Conservation (phyloP, 1,140 invertebrate species). For the Thalassaphorura encarpata region DNA sequence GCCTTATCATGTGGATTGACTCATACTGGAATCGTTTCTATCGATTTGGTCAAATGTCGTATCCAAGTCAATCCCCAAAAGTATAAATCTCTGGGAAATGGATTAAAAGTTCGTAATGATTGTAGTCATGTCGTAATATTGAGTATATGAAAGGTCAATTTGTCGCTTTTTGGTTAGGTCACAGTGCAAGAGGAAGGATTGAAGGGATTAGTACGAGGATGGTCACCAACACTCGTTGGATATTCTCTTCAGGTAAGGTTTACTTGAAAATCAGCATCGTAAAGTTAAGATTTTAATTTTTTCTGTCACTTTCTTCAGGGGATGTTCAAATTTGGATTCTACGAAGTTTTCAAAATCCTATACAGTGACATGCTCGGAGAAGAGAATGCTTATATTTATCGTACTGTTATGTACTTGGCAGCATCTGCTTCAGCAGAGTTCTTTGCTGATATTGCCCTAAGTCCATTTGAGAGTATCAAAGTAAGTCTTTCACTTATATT, state of each 20-base stretch:
- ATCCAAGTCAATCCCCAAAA: slow-evolving; percentile 53
- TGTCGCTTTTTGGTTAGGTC: slow-evolving; percentile 31
- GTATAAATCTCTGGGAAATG: slow-evolving; percentile 45
- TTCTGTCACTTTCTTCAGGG: slow-evolving; percentile 43
- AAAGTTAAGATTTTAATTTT: background rate
- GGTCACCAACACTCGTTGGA: slow-evolving; percentile 59
- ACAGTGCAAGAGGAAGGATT: slow-evolving; percentile 49
- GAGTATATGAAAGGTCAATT: background rate
- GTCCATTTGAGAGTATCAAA: slow-evolving; percentile 55
- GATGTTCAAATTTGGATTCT: slow-evolving; percentile 74
- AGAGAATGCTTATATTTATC: slow-evolving; percentile 48
- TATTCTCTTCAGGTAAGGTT: slow-evolving; percentile 50
- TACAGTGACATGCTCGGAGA: slow-evolving; percentile 48
- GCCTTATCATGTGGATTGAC: slow-evolving; percentile 61
- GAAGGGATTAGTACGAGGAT: slow-evolving; percentile 49
- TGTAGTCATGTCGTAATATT: slow-evolving; percentile 32
- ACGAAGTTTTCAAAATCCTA: slow-evolving; percentile 59
- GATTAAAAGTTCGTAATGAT: no score
- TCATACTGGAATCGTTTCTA: slow-evolving; percentile 52
- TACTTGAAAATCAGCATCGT: no score
- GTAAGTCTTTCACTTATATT: slow-evolving; percentile 40
- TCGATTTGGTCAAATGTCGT: slow-evolving; percentile 59
- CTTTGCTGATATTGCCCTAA: slow-evolving; percentile 54
- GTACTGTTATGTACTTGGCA: slow-evolving; percentile 51
- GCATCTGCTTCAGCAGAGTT: slow-evolving; percentile 55